Conservation (phyloP, 2,113 vertebrate species). For the Dolichotis patagonum region DNA sequence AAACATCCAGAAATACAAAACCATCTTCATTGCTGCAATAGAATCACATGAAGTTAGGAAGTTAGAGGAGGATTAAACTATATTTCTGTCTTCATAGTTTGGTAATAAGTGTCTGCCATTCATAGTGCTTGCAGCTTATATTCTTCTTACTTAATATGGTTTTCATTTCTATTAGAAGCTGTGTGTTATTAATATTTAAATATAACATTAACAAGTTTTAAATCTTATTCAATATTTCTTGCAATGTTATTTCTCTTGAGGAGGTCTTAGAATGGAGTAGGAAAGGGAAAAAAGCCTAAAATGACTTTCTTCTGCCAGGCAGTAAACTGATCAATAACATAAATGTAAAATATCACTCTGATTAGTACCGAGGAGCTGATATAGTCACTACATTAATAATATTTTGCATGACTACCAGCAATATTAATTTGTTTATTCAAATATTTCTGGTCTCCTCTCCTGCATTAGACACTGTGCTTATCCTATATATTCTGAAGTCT, state of each 20-base stretch:
- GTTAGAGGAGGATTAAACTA: background rate
- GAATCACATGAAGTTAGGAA: background rate
- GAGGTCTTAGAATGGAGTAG: background rate
- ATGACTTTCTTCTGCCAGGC: background rate
- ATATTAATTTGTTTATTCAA: background rate
- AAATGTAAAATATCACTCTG: background rate
- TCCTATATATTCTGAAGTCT: slow-evolving; percentile 5
- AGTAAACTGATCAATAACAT: background rate
- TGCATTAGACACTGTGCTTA: background rate
- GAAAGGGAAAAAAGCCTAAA: background rate
- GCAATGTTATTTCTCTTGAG: background rate
- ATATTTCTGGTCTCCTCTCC: background rate
- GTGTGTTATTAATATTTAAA: slow-evolving; percentile 19
- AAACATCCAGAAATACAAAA: background rate
- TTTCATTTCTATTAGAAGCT: slow-evolving; percentile 57
- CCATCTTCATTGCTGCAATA: background rate
- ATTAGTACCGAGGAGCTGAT: background rate
- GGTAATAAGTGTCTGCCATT: background rate
- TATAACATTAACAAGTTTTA: slow-evolving; percentile 20
- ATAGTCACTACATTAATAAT: background rate
- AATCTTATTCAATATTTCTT: slow-evolving; percentile 39
- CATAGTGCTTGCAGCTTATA: background rate
- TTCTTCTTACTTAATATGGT: background rate
- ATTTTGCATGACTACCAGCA: background rate
- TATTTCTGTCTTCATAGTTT: background rate